Percentiles rank a stretch among this genome's conserved stretches.
phyloP scores from a whole-genome alignment of 2,113 vertebrate genomes.

The Pachyramphus minor region DNA sequence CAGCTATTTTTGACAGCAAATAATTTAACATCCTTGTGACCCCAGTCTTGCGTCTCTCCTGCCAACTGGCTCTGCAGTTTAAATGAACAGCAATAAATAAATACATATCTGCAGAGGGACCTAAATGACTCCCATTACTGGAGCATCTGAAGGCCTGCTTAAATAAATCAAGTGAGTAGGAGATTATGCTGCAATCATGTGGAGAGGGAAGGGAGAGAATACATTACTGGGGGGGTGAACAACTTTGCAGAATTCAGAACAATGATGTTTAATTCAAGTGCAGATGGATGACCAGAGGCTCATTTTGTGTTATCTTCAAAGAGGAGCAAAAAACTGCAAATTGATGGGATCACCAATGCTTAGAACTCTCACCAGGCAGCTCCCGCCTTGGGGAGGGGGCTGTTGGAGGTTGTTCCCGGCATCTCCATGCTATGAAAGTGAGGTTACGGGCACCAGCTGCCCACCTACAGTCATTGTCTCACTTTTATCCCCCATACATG shows the following conservation, averaged over 20 bases:
- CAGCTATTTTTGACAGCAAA: constrained; percentile 45
- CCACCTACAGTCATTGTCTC: no score
- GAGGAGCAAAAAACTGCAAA: not conserved
- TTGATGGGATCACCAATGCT: not conserved
- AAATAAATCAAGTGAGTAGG: constrained; percentile 59
- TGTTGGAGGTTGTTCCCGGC: not conserved
- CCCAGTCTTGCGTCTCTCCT: constrained; percentile 17
- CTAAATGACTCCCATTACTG: constrained; percentile 57
- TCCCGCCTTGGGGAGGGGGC: not conserved
- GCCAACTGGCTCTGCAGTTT: constrained; percentile 50
- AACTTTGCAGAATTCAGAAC: not conserved
- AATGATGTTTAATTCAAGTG: not conserved
- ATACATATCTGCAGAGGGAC: constrained; percentile 62
- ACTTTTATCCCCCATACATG: not conserved
- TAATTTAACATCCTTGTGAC: constrained; percentile 55
- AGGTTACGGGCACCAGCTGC: fast-evolving
- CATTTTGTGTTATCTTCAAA: not conserved
- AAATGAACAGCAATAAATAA: constrained; percentile 60
- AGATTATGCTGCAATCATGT: constrained; percentile 60
- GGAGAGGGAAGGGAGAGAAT: constrained; percentile 35
- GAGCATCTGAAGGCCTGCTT: constrained; percentile 58
- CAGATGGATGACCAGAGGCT: not conserved
- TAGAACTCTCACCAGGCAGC: not conserved
- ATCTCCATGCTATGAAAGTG: not conserved
- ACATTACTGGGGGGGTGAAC: not conserved